These are phyloP conservation scores for Xenopus laevis DNA, from an alignment of 2,113 vertebrate species.

Conservation along the genomic window DNA sequence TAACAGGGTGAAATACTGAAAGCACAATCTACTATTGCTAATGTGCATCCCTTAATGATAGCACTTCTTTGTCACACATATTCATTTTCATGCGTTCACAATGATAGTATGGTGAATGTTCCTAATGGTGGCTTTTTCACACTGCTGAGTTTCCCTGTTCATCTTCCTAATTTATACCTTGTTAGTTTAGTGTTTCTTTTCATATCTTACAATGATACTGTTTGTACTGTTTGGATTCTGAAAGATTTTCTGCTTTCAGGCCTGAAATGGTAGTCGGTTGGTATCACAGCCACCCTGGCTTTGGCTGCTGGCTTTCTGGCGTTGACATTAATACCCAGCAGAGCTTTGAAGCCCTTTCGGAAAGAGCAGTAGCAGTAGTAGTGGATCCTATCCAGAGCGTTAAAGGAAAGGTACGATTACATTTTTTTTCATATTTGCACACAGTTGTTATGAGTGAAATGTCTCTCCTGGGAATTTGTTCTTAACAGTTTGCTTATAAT, in stretches of 20 bases:
- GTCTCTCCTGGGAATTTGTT: too few relatives aligned
- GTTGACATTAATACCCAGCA: slow-evolving; percentile 99
- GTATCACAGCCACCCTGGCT: slow-evolving; percentile 98
- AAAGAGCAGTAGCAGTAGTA: slow-evolving; percentile 93
- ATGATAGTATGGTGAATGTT: slow-evolving; percentile 62
- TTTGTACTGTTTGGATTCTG: slow-evolving; percentile 51
- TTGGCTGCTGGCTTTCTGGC: slow-evolving; percentile 95
- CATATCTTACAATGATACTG: slow-evolving; percentile 53
- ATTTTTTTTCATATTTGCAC: too few relatives aligned
- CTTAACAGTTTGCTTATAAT: too few relatives aligned
- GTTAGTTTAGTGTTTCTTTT: slow-evolving; percentile 57
- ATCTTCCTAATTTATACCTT: slow-evolving; percentile 58
- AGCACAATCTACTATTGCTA: slow-evolving; percentile 72
- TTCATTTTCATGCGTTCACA: slow-evolving; percentile 72
- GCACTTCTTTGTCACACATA: slow-evolving; percentile 68
- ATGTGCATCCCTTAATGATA: slow-evolving; percentile 78
- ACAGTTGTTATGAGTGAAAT: too few relatives aligned
- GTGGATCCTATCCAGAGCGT: slow-evolving; percentile 98
- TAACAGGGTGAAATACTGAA: slow-evolving; percentile 88
- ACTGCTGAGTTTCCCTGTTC: slow-evolving; percentile 52
- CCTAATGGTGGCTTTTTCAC: slow-evolving; percentile 63
- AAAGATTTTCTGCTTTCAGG: slow-evolving; percentile 70
- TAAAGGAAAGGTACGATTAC: slow-evolving; percentile 89
- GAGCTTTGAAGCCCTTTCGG: slow-evolving; percentile 95
- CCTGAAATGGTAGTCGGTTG: slow-evolving; percentile 98